Conservation (phyloP, 2,888 invertebrate species). For the Scaptomyza tumidula region DNA sequence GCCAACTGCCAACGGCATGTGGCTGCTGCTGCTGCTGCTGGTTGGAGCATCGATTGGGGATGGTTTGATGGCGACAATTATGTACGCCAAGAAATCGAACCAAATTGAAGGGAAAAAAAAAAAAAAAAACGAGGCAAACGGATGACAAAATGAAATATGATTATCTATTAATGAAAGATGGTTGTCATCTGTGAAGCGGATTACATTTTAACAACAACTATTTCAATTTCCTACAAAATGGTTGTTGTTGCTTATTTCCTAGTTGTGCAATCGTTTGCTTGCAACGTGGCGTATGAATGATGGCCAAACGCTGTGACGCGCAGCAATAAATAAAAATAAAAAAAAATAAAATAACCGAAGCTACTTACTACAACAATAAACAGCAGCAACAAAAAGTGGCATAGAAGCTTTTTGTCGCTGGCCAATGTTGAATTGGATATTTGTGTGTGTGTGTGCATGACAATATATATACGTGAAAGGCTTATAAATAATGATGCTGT, state of each 20-base stretch:
- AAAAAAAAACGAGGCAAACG: slow-evolving; percentile 25
- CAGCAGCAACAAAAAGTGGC: neutral
- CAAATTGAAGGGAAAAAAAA: slow-evolving; percentile 6
- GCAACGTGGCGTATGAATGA: slow-evolving; percentile 63
- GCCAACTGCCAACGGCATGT: slow-evolving; percentile 60
- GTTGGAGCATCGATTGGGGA: slow-evolving; percentile 3
- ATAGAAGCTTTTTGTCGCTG: neutral
- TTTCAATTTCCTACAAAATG: slow-evolving; percentile 22
- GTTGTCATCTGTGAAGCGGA: slow-evolving; percentile 18
- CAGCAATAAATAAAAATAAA: too few species aligned
- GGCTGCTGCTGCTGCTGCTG: neutral
- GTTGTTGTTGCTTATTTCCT: neutral
- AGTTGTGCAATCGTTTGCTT: slow-evolving; percentile 21
- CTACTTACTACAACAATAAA: neutral
- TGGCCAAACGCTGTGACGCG: slow-evolving; percentile 29
- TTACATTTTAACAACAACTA: slow-evolving; percentile 6
- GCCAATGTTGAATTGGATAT: neutral
- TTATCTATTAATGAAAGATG: too few species aligned
- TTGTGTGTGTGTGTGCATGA: neutral
- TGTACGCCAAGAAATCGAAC: slow-evolving; percentile 39
- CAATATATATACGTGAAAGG: slow-evolving; percentile 30
- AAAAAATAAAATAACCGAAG: too few species aligned
- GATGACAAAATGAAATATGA: slow-evolving; percentile 26
- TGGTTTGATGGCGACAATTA: slow-evolving; percentile 50
- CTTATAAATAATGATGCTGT: slow-evolving; percentile 42